Conservation (phyloP, 2,888 invertebrate genomes). For the Podotricha telesiphe region DNA sequence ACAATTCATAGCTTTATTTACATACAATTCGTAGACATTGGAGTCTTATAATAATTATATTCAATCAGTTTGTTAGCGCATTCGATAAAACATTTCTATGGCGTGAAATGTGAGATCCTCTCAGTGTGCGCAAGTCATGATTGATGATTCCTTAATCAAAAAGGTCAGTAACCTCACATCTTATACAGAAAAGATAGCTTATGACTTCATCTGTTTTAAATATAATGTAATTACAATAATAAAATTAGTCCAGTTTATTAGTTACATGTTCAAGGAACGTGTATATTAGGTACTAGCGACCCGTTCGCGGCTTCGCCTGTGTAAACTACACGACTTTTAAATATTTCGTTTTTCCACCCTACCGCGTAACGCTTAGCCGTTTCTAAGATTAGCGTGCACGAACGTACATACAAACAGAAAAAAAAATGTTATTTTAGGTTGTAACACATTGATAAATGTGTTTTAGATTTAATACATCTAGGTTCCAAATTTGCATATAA, state of each 20-base stretch:
- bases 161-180: conserved; percentile 65
- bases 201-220: conserved; percentile 67
- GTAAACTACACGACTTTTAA: too few species aligned
- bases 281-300: neutral
- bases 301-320: too few species aligned
- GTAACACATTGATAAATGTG: too few species aligned
- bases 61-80: conserved; percentile 21
- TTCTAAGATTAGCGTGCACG: too few species aligned
- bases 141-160: conserved; percentile 80
- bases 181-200: conserved; percentile 58
- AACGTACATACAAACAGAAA: too few species aligned
- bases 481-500: conserved; percentile 59
- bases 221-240: conserved; percentile 52
- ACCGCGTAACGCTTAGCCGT: too few species aligned
- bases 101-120: conserved; percentile 72
- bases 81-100: conserved; percentile 39
- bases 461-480: conserved; percentile 4
- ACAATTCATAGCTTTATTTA: too few species aligned
- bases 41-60: conserved; percentile 19
- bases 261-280: conserved; percentile 42
- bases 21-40: neutral
- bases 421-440: too few species aligned
- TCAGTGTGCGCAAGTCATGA: conserved; percentile 65
- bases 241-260: conserved; percentile 35
- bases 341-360: too few species aligned